Conservation (phyloP, 2,797 vertebrate species). For the Eospalax fontanierii region DNA sequence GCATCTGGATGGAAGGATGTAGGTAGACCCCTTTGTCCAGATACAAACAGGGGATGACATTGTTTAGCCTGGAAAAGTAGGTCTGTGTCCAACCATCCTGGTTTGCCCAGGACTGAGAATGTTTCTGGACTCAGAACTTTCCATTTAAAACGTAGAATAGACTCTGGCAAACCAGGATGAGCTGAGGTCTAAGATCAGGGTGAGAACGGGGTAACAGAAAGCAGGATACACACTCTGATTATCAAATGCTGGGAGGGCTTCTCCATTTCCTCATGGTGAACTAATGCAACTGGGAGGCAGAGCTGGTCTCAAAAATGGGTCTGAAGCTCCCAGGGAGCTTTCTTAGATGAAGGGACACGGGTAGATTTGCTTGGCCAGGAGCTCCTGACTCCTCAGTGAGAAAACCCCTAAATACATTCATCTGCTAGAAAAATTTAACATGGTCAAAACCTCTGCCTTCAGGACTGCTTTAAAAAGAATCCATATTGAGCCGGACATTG, state of each 20-base stretch:
- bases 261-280: not conserved
- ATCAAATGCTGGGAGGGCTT: not conserved
- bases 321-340: not conserved
- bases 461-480: not conserved
- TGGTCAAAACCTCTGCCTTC: not conserved
- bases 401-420: not conserved
- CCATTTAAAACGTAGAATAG: not conserved
- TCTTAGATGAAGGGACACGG: not conserved
- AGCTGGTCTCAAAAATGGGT: not conserved
- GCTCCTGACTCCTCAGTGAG: not conserved
- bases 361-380: not conserved
- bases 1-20: too few relatives aligned
- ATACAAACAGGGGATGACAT: not conserved
- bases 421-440: not conserved
- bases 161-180: not conserved
- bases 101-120: not conserved
- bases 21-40: not conserved
- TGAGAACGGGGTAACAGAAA: not conserved
- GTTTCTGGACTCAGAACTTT: conserved; percentile 9
- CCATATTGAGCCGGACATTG: too few relatives aligned
- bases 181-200: not conserved
- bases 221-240: not conserved
- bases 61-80: not conserved
- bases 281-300: not conserved
- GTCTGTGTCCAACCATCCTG: not conserved